Base-by-base conservation (phyloP, 2,113 vertebrate genomes). In the Stercorarius parasiticus region DNA sequence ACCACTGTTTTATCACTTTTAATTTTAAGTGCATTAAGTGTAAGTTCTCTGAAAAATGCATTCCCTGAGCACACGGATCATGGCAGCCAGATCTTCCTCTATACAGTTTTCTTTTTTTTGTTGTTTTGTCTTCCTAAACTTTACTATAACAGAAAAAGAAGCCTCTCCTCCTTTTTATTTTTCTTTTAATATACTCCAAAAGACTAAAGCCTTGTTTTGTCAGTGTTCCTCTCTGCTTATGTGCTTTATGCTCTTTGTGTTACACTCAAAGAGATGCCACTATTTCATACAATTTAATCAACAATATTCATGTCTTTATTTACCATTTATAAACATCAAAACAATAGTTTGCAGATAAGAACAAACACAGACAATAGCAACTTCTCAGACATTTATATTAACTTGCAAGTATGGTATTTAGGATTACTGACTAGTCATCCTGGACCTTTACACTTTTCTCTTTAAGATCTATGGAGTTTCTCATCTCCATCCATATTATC, bases 291-390 rank as follows among this genome's bases (percentile, higher is more conserved):
- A 87, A 58, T 77, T 49, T 64, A 77, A 74, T 79, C 80, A 86
- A 82, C 34, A 84, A 49, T n/a, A 85, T 18, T 67, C 34, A 72
- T 10, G 22, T 72, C 84, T 95, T 91, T 94, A 93, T 94, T 96
- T 64, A 85, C n/a, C n/a, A 87, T 53, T 92, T 58, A 82, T 62
- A 85, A 93, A 69, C 61, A 93, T 38, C 47, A 74, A 87, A 95
- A 53, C 56, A 96, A 49, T 16, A 82, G 26, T 47, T 59, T 87
- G 30, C n/a, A 7, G 20, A n/a, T 91, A 91, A 61, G 34, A 93
- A 89, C 3, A 15, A 83, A 84, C 10, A 67, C 15, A 74, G 80
- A 71, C 59, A 92, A 78, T 11, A 71, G 69, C 47, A 84, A 15
- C 43, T 86, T 83, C 45, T 86, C 40, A 76, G 20, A 90, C 21